A percentile compares a stretch with the other conserved stretches of the same genome.
Conservation (phyloP, 2,113 vertebrate species). For the Gallinago paraguaiae region DNA sequence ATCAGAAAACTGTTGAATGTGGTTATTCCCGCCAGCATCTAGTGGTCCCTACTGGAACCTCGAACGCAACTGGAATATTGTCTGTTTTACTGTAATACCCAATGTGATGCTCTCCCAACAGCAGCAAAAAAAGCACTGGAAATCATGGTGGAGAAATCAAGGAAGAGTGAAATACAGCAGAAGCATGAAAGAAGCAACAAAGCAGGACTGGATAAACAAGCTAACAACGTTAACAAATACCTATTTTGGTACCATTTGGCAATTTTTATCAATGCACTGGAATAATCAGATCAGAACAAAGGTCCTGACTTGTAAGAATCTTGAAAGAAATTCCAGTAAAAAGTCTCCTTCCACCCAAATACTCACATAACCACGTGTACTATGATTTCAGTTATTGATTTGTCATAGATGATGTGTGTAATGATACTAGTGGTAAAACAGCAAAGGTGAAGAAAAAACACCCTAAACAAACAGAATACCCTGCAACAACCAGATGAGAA, state of each 20-base stretch:
- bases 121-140: neutral
- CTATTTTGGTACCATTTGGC: neutral
- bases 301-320: neutral
- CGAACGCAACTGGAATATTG: neutral
- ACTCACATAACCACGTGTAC: neutral
- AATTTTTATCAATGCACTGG: neutral
- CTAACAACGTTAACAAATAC: neutral
- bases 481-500: neutral
- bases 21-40: neutral
- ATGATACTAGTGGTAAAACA: neutral
- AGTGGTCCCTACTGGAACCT: neutral
- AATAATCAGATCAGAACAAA: slow-evolving; percentile 4
- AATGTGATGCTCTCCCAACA: neutral
- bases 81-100: neutral
- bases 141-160: neutral
- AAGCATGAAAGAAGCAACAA: neutral
- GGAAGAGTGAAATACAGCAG: neutral
- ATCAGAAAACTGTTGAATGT: neutral
- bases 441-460: neutral
- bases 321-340: neutral
- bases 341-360: neutral
- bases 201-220: neutral
- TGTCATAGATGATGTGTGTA: neutral
- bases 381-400: neutral
- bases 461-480: neutral